Evolutionary conservation across 35 echinoderm and acorn worm genomes (phyloP).

Genomic region (Ophiothrix spiculata): DNA sequence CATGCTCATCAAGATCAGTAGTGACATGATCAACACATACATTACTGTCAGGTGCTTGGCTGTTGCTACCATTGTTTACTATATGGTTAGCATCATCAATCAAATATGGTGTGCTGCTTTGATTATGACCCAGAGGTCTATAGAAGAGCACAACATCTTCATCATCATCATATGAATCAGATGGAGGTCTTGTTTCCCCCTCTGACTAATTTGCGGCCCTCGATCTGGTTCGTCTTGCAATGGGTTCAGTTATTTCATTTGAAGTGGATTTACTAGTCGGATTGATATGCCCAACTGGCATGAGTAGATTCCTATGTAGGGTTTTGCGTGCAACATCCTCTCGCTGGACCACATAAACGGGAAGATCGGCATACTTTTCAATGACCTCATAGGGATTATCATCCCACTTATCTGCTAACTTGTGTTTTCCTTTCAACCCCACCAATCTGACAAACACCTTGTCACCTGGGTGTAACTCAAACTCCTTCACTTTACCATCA

Average conservation of each 20-base stretch:
- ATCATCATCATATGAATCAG: neutral
- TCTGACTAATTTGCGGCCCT: neutral
- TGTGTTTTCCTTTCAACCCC: neutral
- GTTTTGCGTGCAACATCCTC: neutral
- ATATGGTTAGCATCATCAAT: neutral
- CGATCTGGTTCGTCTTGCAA: neutral
- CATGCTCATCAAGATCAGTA: neutral
- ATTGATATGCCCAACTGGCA: neutral
- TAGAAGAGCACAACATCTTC: neutral
- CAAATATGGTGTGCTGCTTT: neutral
- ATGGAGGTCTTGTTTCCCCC: neutral
- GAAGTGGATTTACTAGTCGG: neutral
- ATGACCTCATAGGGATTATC: neutral
- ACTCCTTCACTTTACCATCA: conserved; percentile 44
- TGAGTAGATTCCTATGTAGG: neutral
- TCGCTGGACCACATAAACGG: neutral
- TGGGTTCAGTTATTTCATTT: neutral
- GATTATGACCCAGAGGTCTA: neutral
- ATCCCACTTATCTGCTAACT: neutral
- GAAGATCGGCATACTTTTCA: neutral
- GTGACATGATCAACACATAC: neutral
- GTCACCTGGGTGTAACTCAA: conserved; percentile 9
- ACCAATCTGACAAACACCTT: conserved; percentile 39
- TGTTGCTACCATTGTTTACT: no score
- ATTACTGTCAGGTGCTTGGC: no score